These are phyloP conservation scores for Poecile montanus DNA, from an alignment of 2,797 vertebrate species.

Conservation along the genomic window DNA sequence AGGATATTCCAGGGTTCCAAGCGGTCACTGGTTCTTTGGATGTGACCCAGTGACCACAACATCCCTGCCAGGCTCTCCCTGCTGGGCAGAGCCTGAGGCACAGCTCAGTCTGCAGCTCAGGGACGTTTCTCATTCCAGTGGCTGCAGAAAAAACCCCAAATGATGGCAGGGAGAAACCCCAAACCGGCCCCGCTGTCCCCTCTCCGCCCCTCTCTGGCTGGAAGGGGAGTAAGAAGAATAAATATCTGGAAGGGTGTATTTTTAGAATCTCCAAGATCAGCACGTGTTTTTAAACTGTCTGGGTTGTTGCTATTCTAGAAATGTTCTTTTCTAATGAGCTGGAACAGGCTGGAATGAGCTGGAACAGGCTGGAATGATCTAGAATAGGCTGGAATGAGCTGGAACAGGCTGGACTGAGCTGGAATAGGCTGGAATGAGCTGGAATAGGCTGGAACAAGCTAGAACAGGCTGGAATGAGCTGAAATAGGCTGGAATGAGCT, in stretches of 20 bases:
- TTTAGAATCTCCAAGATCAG: not conserved
- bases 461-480: not conserved
- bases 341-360: not conserved
- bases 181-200: no score
- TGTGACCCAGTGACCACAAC: not conserved
- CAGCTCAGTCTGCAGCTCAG: not conserved
- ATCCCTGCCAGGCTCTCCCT: not conserved
- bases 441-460: not conserved
- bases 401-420: no score
- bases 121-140: not conserved
- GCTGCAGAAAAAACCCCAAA: not conserved
- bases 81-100: no score
- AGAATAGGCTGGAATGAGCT: no score
- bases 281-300: not conserved
- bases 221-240: not conserved
- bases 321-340: not conserved
- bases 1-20: not conserved
- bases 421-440: no score
- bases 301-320: not conserved
- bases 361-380: no score
- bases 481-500: rapidly evolving
- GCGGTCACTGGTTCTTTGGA: no score
- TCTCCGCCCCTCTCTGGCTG: no score
- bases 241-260: not conserved
- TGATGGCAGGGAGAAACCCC: not conserved